phyloP scores from a whole-genome alignment of 2,113 vertebrate species.

The Cyprinodon brontotheroides region DNA sequence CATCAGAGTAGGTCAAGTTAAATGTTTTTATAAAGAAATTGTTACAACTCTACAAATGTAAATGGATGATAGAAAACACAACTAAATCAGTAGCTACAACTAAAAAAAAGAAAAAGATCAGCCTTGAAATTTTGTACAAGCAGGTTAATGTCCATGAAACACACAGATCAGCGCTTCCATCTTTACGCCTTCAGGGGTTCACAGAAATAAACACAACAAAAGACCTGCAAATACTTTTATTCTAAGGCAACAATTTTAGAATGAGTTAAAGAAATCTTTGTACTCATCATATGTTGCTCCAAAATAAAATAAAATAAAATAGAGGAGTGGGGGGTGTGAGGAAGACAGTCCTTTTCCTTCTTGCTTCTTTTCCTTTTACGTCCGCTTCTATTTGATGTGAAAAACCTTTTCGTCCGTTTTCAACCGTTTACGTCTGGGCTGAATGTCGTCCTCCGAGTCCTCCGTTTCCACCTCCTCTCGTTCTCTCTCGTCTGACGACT shows the following conservation, averaged over 20 bases:
- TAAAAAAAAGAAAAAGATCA: slow-evolving; percentile 60
- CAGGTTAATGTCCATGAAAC: slow-evolving; percentile 46
- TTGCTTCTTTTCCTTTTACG: neutral
- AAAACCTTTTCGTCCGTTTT: slow-evolving; percentile 92
- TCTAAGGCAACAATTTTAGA: slow-evolving; percentile 52
- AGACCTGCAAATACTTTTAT: slow-evolving; percentile 34
- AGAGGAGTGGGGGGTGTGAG: slow-evolving; percentile 29
- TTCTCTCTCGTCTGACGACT: slow-evolving; percentile 81
- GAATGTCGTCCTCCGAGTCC: slow-evolving; percentile 95
- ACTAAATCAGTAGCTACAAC: slow-evolving; percentile 58
- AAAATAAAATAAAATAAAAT: slow-evolving; percentile 3
- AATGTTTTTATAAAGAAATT: slow-evolving; percentile 74
- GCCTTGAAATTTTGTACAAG: slow-evolving; percentile 74
- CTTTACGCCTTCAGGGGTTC: slow-evolving; percentile 39
- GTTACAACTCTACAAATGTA: slow-evolving; percentile 82
- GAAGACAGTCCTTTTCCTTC: slow-evolving; percentile 63
- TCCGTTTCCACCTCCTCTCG: slow-evolving; percentile 88
- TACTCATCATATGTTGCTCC: slow-evolving; percentile 43
- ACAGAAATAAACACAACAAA: slow-evolving; percentile 25
- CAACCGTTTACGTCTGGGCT: slow-evolving; percentile 95
- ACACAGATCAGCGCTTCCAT: slow-evolving; percentile 40
- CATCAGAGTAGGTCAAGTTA: slow-evolving; percentile 52
- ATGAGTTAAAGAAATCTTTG: slow-evolving; percentile 53
- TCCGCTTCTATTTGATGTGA: slow-evolving; percentile 90
- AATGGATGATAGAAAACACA: slow-evolving; percentile 64